These are phyloP conservation scores for Pempheris klunzingeri DNA, from an alignment of 2,797 vertebrate species.

Conservation along the genomic window DNA sequence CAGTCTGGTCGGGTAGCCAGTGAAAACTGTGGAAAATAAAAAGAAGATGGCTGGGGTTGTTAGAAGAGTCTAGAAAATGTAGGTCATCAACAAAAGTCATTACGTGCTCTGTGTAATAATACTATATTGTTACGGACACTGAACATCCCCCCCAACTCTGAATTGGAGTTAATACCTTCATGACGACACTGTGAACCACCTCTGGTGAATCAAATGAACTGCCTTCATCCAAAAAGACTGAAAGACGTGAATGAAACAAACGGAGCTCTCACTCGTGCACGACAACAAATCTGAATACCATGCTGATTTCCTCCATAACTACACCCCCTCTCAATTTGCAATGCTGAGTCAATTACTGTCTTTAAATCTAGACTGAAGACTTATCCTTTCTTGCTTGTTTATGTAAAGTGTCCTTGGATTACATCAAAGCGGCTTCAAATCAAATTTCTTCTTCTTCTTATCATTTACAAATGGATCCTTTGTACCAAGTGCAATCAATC, in stretches of 20 bases:
- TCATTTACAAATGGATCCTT: not conserved
- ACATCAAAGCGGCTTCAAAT: not conserved
- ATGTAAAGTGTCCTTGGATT: not conserved
- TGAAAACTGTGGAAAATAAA: not conserved
- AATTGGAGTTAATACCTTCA: not conserved
- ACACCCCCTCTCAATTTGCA: not conserved
- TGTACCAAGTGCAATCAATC: conserved; percentile 6
- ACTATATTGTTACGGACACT: not conserved
- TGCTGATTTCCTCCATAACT: not conserved
- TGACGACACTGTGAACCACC: not conserved
- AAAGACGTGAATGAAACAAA: conserved; percentile 3
- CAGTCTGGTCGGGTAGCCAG: not conserved
- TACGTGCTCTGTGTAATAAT: too few species aligned
- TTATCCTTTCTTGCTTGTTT: not conserved
- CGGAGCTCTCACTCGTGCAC: not conserved
- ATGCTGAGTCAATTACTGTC: not conserved
- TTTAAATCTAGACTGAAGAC: not conserved
- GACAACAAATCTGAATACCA: not conserved
- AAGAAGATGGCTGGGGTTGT: not conserved
- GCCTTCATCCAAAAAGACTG: not conserved
- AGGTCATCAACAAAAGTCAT: not conserved
- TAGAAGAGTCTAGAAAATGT: not conserved
- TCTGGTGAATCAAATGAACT: conserved; percentile 5
- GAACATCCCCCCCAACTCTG: not conserved
- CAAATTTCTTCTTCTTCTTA: not conserved